Conservation (phyloP, 2,888 invertebrate genomes). For the Chirona hameri region DNA sequence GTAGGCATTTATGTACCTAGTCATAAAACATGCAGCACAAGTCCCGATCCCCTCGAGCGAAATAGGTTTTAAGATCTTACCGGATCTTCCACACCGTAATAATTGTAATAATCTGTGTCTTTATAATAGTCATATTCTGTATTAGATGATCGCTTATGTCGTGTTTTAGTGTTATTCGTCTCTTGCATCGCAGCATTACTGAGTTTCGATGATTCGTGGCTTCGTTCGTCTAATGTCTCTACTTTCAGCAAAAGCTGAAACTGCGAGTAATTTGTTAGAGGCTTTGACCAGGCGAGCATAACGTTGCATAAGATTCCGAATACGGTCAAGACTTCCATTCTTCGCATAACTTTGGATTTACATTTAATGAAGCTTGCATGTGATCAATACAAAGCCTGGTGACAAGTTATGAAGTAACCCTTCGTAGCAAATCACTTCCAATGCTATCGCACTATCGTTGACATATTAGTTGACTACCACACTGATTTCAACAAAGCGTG, state of each 20-base stretch:
- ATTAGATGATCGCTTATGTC: not conserved
- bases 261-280: not conserved
- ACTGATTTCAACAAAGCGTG: not conserved
- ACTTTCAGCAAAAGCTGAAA: not conserved
- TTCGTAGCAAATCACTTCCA: not conserved
- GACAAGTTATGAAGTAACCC: not conserved
- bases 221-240: not conserved
- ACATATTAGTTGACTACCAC: not conserved
- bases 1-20: no score
- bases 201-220: not conserved
- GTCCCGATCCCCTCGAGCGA: no score
- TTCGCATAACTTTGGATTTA: not conserved
- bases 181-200: not conserved
- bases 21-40: no score
- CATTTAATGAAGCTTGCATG: not conserved
- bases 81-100: slow-evolving; percentile 13
- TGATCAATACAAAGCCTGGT: not conserved
- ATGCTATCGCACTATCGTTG: not conserved
- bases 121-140: slow-evolving; percentile 11
- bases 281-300: not conserved
- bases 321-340: not conserved
- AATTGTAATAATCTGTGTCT: not conserved
- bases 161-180: not conserved
- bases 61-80: not conserved
- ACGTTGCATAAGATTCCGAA: not conserved